These are phyloP conservation scores for Ormyrus pomaceus DNA, from an alignment of 2,888 invertebrate genomes.

Conservation along the genomic window DNA sequence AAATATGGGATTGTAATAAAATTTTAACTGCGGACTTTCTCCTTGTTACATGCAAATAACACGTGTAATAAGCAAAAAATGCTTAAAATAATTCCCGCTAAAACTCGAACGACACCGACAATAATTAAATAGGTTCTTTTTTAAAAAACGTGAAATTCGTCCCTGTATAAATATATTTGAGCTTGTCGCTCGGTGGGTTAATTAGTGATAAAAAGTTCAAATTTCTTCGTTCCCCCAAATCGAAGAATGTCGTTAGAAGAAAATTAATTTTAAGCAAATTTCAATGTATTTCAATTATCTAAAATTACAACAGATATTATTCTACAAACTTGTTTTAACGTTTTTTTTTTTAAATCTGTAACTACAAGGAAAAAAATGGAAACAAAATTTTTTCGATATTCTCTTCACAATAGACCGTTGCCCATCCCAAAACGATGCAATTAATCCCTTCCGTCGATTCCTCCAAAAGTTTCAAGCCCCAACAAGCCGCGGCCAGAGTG, in stretches of 20 bases:
- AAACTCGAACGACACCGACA: conserved; percentile 18
- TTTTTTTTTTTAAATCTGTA: too few relatives aligned
- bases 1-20: conserved; percentile 49
- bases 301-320: too few relatives aligned
- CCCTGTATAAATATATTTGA: too few relatives aligned
- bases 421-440: neutral
- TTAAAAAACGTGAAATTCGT: neutral
- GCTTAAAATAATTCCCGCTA: conserved; percentile 35
- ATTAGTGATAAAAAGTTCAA: too few relatives aligned
- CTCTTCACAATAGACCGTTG: neutral
- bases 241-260: too few relatives aligned
- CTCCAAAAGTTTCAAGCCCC: neutral
- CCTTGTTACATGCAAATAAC: conserved; percentile 49
- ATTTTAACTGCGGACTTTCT: conserved; percentile 48
- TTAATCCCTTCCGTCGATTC: neutral
- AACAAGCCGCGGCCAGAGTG: too few relatives aligned
- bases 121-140: conserved; percentile 42
- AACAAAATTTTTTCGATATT: neutral
- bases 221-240: too few relatives aligned
- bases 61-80: conserved; percentile 41
- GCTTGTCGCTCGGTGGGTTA: too few relatives aligned
- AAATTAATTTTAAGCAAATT: too few relatives aligned
- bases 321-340: too few relatives aligned
- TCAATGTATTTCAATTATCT: too few relatives aligned
- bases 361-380: neutral